Evolutionary conservation across 2,113 vertebrate genomes (phyloP), one percentile per base, ranked within the genome.

Genomic region (Dasyprocta punctata): DNA sequence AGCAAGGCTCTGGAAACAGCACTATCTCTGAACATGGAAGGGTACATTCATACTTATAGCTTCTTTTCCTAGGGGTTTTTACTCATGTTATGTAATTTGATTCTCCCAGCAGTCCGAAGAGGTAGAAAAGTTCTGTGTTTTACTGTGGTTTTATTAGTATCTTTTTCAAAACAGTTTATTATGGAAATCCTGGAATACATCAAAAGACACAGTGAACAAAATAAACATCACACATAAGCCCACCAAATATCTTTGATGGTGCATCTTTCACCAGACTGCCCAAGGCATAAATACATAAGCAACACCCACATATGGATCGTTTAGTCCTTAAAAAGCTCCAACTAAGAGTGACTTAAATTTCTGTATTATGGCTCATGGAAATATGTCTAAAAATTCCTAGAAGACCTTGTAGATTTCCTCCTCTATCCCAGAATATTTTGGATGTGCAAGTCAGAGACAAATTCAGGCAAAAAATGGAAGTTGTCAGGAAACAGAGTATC

Each of bases 131-230:
- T 65, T 1, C 7, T 78, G 12, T n/a, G 47, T 92, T 92, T 95
- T 67, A 54, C 88, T 71, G 44, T 28, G 47, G 47, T 86, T 93
- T 94, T 89, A 93, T 93, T 89, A 67, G 4, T 90, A 84, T 90
- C n/a, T 96, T 86, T 36, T 77, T 78, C 17, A 13, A 67, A 90
- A 81, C 9, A 63, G 13, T 86, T 92, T 81, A 89, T 49, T 77
- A 67, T 77, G 86, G 81, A 94, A 86, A 92, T 63, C 77, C 77
- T 49, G 30, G 78, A 94, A 60, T 38, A 44, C 78, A 94, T 83
- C 71, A 77, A 92, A 85, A 91, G 24, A 5, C 49, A 86, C 7
- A 56, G 65, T 75, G 75, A 86, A 73, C 52, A 92, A 94, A 90
- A 81, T 61, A 69, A 92, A 89, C 82, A 77, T 60, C 77, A 86